Base-by-base conservation (phyloP, 2,888 invertebrate species). In the Abrostola triplasia region DNA sequence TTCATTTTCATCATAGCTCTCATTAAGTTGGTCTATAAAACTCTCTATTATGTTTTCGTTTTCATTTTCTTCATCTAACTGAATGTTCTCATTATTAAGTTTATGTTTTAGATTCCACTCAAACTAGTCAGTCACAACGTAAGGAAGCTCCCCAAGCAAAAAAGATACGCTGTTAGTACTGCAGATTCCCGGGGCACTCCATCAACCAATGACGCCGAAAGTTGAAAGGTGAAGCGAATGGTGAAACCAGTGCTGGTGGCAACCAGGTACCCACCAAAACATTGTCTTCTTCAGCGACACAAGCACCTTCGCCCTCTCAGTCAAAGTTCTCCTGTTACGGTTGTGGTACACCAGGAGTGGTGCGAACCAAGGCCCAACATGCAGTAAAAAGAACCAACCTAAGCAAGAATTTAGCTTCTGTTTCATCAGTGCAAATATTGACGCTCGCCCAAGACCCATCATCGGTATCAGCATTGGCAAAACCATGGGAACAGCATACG, bases 391-490 rank as follows among this genome's bases (percentile, higher is more conserved):
- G 51, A 6, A n/a, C 52, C 12, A 35, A 52, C 44, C 5, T 41
- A 1, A 36, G 36, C 0, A 36, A 51, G 59, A 70, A 38, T 6
- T 67, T 24, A 55, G 60, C 48, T 70, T 67, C n/a, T 76, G 73
- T n/a, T 40, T 62, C 5, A 0, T 69, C 0, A 44, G 64, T 5
- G 44, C 53, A 1, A 35, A 47, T 36, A 40, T 38, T 13, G 67
- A 67, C 13, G 52, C 36, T 37, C 57, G 65, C 7, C 58, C 51
- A 38, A 71, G 76, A 38, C 69, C 76, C 5, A n/a, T 54, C 6
- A 56, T 76, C n/a, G 57, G 48, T 11, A 70, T 76, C 36, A 57
- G 47, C 5, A 61, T 72, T 35, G 59, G 47, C 5, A 63, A 68
- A 47, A 64, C 68, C 9, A 38, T 38, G 1, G 54, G 42, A 44